A percentile compares a stretch with the other conserved stretches of the same genome.
Evolutionary conservation across 2,797 vertebrate species (phyloP).

Genomic region (Numenius phaeopus): DNA sequence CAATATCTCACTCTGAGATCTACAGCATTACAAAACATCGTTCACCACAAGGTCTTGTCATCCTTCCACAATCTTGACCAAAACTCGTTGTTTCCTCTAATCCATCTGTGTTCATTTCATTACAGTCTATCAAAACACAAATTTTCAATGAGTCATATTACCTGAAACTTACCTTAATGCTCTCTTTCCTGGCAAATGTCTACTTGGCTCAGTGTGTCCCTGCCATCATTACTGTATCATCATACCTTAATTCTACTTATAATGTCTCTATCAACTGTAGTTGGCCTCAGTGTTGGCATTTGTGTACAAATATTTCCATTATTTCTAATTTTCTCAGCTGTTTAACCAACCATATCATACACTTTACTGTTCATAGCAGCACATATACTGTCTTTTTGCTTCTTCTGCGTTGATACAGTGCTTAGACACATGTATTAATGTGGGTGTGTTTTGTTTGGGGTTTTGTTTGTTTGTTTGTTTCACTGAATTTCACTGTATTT

Average conservation of each 20-base stretch:
- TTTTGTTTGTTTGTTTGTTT: too few species aligned
- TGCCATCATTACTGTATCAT: background rate
- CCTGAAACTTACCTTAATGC: background rate
- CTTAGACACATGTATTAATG: too few species aligned
- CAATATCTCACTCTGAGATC: background rate
- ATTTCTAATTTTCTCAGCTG: background rate
- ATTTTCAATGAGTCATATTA: background rate
- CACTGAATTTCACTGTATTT: too few species aligned
- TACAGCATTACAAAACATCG: background rate
- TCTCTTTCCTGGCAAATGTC: background rate
- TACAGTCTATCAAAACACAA: background rate
- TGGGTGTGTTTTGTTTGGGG: too few species aligned
- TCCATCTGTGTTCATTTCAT: background rate
- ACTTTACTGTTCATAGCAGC: background rate
- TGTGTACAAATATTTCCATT: background rate
- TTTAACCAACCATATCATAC: background rate
- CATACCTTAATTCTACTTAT: background rate
- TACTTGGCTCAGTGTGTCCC: background rate
- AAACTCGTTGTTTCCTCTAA: background rate
- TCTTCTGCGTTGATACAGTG: background rate
- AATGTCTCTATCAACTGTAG: background rate
- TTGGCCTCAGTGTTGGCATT: background rate
- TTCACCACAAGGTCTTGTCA: background rate
- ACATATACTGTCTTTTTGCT: background rate
- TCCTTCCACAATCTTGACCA: background rate